These are phyloP conservation scores for Hirudo medicinalis DNA, from an alignment of 1,140 invertebrate genomes.

Conservation along the genomic window DNA sequence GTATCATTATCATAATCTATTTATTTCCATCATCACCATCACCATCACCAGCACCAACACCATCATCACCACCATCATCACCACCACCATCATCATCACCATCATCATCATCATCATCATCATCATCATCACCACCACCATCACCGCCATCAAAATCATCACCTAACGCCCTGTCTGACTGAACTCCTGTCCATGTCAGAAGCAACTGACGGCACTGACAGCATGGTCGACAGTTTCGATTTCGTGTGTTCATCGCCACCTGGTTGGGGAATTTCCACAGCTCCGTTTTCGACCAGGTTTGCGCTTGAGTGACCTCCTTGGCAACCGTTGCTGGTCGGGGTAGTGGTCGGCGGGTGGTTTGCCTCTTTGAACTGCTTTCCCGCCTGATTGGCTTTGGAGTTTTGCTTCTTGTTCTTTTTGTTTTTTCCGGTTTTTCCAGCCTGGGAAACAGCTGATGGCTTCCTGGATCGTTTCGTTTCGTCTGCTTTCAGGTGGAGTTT, in stretches of 20 bases:
- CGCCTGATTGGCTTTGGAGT: neutral
- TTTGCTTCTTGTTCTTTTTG: neutral
- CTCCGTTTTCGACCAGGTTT: neutral
- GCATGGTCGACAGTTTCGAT: slow-evolving; percentile 7
- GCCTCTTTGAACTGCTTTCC: neutral
- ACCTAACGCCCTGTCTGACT: neutral
- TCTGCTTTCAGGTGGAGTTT: too few relatives aligned
- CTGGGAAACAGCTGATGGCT: too few relatives aligned
- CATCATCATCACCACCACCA: neutral
- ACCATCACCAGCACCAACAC: too few relatives aligned
- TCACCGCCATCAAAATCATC: slow-evolving; percentile 12
- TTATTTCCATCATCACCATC: too few relatives aligned
- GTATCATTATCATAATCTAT: too few relatives aligned
- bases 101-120: too few relatives aligned
- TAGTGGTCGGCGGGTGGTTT: neutral
- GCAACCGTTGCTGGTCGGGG: neutral
- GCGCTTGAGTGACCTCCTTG: neutral
- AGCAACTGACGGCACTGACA: neutral
- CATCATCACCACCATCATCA: too few relatives aligned
- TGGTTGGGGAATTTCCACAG: neutral
- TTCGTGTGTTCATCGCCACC: neutral
- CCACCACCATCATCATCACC: too few relatives aligned
- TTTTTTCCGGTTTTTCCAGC: neutral
- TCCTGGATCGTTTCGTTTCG: too few relatives aligned
- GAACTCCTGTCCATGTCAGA: neutral